phyloP scores from a whole-genome alignment of 2,797 vertebrate genomes.

The Coregonus ussuriensis region DNA sequence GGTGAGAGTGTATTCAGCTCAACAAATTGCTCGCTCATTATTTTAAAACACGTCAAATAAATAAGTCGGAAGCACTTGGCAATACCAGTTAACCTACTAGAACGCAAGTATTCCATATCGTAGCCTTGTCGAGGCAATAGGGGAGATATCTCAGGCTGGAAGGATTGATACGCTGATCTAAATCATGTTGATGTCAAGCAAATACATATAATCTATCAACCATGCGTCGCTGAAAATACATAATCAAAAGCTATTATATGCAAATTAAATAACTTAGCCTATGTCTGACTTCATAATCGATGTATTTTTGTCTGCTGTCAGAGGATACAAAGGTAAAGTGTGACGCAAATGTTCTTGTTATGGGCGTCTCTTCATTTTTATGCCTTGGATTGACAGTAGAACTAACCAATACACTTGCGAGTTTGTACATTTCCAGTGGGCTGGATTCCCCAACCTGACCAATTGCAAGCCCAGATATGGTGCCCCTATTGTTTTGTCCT shows the following conservation, averaged over 20 bases:
- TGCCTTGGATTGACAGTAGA: conserved; percentile 38
- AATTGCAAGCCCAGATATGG: conserved; percentile 47
- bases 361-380: conserved; percentile 60
- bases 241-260: not conserved
- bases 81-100: not conserved
- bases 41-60: not conserved
- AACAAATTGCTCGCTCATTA: not conserved
- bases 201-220: not conserved
- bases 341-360: conserved; percentile 73
- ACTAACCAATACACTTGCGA: conserved; percentile 54
- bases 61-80: not conserved
- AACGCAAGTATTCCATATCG: not conserved
- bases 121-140: not conserved
- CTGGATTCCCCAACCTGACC: conserved; percentile 32
- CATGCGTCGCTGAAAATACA: not conserved
- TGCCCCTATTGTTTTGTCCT: conserved; percentile 77
- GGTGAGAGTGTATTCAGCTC: not conserved
- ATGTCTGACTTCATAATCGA: conserved; percentile 35
- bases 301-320: conserved; percentile 60
- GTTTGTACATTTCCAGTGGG: not conserved
- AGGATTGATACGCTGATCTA: not conserved
- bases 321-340: conserved; percentile 69
- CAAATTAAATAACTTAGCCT: not conserved
- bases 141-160: not conserved
- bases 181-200: not conserved